phyloP scores from a whole-genome alignment of 2,888 invertebrate genomes.

The Drosophila tripunctata region DNA sequence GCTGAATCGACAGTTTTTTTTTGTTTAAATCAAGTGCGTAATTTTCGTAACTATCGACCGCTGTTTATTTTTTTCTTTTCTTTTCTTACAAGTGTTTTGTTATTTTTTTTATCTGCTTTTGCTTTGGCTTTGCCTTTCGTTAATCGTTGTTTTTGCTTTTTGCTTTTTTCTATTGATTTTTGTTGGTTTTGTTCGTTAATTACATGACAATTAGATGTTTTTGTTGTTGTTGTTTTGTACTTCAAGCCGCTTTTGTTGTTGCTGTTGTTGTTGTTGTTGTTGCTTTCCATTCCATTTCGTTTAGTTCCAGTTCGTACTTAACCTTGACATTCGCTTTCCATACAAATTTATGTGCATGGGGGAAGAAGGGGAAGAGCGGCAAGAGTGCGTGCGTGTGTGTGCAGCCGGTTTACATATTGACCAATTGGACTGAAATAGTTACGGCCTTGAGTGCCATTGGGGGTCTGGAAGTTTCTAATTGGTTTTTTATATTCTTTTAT shows the following conservation, averaged over 20 bases:
- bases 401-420: conserved; percentile 28
- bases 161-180: conserved; percentile 11
- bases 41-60: conserved; percentile 30
- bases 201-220: conserved; percentile 48
- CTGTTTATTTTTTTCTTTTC: conserved; percentile 15
- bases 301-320: conserved; percentile 30
- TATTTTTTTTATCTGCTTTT: background rate
- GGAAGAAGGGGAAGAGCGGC: background rate
- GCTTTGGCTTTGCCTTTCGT: conserved; percentile 25
- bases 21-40: conserved; percentile 42
- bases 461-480: conserved; percentile 50
- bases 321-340: conserved; percentile 70
- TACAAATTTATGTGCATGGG: conserved; percentile 54
- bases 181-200: conserved; percentile 34
- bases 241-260: conserved; percentile 17
- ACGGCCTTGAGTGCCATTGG: conserved; percentile 32
- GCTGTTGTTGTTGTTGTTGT: conserved; percentile 8
- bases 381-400: conserved; percentile 7
- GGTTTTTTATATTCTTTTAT: conserved; percentile 28
- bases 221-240: conserved; percentile 6
- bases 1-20: conserved; percentile 21
- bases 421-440: conserved; percentile 32
- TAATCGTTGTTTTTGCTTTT: too few relatives aligned
- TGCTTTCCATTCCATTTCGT: conserved; percentile 12
- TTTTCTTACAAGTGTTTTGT: background rate